A percentile compares a stretch with the other conserved stretches of the same genome.
These are phyloP conservation scores for Arnoldichthys spilopterus DNA, from an alignment of 2,797 vertebrate genomes.

Conservation along the genomic window DNA sequence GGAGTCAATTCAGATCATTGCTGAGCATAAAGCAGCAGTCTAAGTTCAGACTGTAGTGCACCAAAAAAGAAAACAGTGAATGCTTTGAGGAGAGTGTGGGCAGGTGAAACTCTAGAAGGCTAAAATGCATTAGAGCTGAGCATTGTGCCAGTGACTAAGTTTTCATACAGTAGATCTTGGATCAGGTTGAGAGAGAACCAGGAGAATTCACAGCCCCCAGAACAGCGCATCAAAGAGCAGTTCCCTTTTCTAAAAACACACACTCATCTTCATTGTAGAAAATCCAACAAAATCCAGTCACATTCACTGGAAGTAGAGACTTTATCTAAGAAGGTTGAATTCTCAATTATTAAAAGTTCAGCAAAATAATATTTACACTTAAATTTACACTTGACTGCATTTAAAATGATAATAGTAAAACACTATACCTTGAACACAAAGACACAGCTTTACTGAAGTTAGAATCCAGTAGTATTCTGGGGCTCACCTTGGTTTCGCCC, in stretches of 20 bases:
- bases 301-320: neutral
- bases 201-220: slow-evolving; percentile 2
- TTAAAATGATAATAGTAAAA: too few relatives aligned
- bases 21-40: neutral
- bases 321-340: neutral
- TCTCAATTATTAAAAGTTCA: neutral
- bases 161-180: slow-evolving; percentile 32
- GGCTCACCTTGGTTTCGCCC: slow-evolving; percentile 92
- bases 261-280: neutral
- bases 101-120: slow-evolving; percentile 17
- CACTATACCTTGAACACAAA: neutral
- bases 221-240: slow-evolving; percentile 5
- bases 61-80: slow-evolving; percentile 17
- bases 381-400: too few relatives aligned
- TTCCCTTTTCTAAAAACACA: neutral
- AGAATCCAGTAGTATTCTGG: neutral
- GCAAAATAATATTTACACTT: neutral
- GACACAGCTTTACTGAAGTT: neutral
- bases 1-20: neutral
- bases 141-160: slow-evolving; percentile 11
- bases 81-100: slow-evolving; percentile 11
- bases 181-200: slow-evolving; percentile 20
- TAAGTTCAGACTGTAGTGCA: neutral
- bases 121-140: neutral
- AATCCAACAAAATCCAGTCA: slow-evolving; percentile 3